A percentile compares a stretch with the other conserved stretches of the same genome.
These are phyloP conservation scores for Eufriesea mexicana DNA, from an alignment of 1,140 invertebrate genomes.

Conservation along the genomic window DNA sequence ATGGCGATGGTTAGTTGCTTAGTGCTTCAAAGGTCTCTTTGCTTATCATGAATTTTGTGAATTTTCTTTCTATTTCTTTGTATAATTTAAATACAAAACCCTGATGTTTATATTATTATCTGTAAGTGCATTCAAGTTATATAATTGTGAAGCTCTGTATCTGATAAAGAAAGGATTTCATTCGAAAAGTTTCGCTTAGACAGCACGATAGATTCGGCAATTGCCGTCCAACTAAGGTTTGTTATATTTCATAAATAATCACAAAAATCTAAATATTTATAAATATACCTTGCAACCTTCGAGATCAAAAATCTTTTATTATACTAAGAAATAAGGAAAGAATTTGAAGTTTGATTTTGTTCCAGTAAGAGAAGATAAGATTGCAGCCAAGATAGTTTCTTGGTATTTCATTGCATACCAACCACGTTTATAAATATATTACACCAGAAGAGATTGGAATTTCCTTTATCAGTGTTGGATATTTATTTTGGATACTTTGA, in stretches of 20 bases:
- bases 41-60: slow-evolving; percentile 52
- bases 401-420: slow-evolving; percentile 28
- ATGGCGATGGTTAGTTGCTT: slow-evolving; percentile 62
- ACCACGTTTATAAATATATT: slow-evolving; percentile 41
- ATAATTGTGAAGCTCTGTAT: slow-evolving; percentile 20
- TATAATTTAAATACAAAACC: slow-evolving; percentile 21
- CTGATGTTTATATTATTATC: slow-evolving; percentile 32
- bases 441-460: slow-evolving; percentile 14
- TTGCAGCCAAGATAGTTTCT: slow-evolving; percentile 47
- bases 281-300: not conserved
- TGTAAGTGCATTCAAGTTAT: not conserved
- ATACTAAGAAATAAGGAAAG: not conserved
- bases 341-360: slow-evolving; percentile 28
- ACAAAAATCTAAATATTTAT: not conserved
- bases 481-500: slow-evolving; percentile 1
- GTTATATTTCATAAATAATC: slow-evolving; percentile 22
- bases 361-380: slow-evolving; percentile 33
- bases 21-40: slow-evolving; percentile 29
- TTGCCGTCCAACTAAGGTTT: slow-evolving; percentile 42
- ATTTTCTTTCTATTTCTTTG: slow-evolving; percentile 33
- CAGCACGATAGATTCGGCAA: slow-evolving; percentile 39
- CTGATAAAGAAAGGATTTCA: slow-evolving; percentile 15
- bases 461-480: not conserved
- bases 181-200: not conserved
- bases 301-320: not conserved